Percentiles rank a stretch among this genome's conserved stretches.
Evolutionary conservation across 2,113 vertebrate species (phyloP).

Genomic region (Struthio camelus): DNA sequence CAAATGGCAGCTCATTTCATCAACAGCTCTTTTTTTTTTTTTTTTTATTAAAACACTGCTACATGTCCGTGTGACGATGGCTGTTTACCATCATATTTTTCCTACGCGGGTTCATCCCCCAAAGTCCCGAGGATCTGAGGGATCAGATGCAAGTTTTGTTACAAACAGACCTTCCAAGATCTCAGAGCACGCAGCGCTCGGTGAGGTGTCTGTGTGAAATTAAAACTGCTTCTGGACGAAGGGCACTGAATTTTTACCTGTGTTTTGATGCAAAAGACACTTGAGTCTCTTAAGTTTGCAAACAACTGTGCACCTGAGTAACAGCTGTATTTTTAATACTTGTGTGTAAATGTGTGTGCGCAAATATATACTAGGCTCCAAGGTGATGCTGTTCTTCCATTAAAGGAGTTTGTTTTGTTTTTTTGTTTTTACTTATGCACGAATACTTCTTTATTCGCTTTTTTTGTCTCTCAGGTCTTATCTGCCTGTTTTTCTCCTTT

Average conservation of each 20-base stretch:
- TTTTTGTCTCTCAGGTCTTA: too few species aligned
- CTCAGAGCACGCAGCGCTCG: neutral
- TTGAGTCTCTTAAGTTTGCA: neutral
- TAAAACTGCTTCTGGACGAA: neutral
- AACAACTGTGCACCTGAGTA: neutral
- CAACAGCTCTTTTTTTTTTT: too few species aligned
- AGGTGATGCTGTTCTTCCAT: neutral
- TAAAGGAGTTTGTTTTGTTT: neutral
- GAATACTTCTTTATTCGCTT: neutral
- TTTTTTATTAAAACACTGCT: neutral
- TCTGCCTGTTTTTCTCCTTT: neutral
- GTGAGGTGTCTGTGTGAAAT: neutral
- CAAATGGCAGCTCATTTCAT: neutral
- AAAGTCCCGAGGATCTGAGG: neutral
- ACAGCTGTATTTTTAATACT: neutral
- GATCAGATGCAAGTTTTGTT: neutral
- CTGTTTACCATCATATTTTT: neutral
- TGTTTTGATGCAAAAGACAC: neutral
- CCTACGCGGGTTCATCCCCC: neutral
- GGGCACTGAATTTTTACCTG: neutral
- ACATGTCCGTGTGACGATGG: neutral
- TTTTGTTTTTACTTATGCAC: neutral
- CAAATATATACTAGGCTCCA: neutral
- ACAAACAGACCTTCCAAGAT: neutral
- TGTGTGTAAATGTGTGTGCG: neutral